Evolutionary conservation across 2,113 vertebrate genomes (phyloP), one percentile per base, ranked within the genome.

Genomic region (Cavia aperea): DNA sequence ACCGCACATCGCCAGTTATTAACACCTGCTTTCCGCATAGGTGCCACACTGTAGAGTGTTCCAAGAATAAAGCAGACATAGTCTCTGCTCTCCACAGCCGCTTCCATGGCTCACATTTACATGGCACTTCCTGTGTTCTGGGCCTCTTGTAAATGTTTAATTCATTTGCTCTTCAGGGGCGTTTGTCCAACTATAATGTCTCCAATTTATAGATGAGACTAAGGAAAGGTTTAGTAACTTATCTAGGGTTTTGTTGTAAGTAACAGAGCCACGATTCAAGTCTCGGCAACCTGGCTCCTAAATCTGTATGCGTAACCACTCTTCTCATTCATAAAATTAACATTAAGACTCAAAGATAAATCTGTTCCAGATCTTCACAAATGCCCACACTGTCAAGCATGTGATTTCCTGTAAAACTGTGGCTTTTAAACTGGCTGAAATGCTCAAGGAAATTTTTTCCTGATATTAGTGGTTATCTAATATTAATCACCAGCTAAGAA

Each of bases 341-440:
- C 72, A 43, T 81, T 46, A 49, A 54, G 16, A 15, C 49, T 36
- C 36, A 16, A 75, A 21, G 70, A 31, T 68, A 90, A 85, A 13
- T 78, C 15, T 77, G 14, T 90, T 79, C 60, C 39, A 70, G 26
- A 43, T 81, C 36, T 56, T 92, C 58, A 51, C 26, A 84, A 39
- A 75, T 85, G 72, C 26, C 23, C 54, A 51, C 3, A 29, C 4
- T 75, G 33, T 84, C 26, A 92, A 77, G 43, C 23, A 14, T 58
- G 33, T 81, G 39, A 65, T 43, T 73, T 5, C 26, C 2, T 15
- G 18, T 46, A 29, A 65, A 91, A 65, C 46, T 56, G 13, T 31
- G 62, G 16, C 65, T 92, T 94, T 88, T 93, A 21, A 56, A 24
- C 18, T 92, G 89, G 23, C 78, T 77, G 24, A 86, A 87, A 56